A percentile compares a stretch with the other conserved stretches of the same genome.
Evolutionary conservation across 2,888 invertebrate species (phyloP).

Genomic region (Leptinotarsa juncta): DNA sequence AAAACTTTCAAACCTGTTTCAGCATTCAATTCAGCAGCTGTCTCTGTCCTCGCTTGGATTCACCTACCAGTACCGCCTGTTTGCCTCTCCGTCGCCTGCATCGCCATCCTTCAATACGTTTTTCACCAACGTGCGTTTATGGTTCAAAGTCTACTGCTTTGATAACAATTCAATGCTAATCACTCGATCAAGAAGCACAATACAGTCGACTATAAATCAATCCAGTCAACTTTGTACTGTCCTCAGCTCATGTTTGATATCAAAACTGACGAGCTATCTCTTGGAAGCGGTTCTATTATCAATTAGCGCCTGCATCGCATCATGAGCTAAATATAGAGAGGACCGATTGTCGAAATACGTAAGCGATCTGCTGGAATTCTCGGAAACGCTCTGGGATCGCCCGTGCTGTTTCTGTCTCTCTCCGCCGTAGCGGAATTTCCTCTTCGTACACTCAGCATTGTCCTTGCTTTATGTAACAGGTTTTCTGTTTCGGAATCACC

Average conservation of each 20-base stretch:
- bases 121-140: conserved; percentile 51
- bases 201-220: conserved; percentile 4
- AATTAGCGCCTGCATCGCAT: conserved; percentile 40
- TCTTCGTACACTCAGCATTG: conserved; percentile 48
- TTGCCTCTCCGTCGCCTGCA: conserved; percentile 58
- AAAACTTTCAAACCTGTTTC: conserved; percentile 66
- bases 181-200: conserved; percentile 23
- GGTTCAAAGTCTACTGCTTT: conserved; percentile 52
- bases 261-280: conserved; percentile 14
- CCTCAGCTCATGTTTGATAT: conserved; percentile 2
- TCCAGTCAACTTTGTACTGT: neutral
- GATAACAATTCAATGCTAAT: conserved; percentile 32
- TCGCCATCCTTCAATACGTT: conserved; percentile 48
- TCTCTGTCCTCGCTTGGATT: conserved; percentile 65
- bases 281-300: conserved; percentile 20
- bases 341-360: conserved; percentile 38
- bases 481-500: conserved; percentile 63
- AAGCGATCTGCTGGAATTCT: conserved; percentile 34
- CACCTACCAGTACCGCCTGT: conserved; percentile 60
- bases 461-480: conserved; percentile 64
- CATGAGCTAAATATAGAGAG: conserved; percentile 54
- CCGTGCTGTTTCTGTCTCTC: conserved; percentile 50
- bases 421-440: conserved; percentile 57
- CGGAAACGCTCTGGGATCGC: conserved; percentile 52
- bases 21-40: conserved; percentile 48